These are phyloP conservation scores for Acanthurus leucopareius DNA, from an alignment of 2,797 vertebrate genomes.

Conservation along the genomic window DNA sequence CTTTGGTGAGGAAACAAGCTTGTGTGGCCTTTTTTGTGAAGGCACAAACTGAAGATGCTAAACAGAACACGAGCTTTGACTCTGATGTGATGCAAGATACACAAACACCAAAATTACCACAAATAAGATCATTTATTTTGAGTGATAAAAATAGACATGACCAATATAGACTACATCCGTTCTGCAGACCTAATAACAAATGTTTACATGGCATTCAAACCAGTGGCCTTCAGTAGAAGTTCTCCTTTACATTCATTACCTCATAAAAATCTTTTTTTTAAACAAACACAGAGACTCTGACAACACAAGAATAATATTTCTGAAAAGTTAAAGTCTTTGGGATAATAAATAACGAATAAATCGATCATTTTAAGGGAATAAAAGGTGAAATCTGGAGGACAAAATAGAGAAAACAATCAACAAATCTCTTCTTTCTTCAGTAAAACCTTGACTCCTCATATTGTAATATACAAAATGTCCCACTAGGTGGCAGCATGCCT, in stretches of 20 bases:
- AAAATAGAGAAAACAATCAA: background rate
- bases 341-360: background rate
- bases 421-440: background rate
- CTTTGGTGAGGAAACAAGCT: too few species aligned
- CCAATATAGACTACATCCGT: slow-evolving; percentile 68
- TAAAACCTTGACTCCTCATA: background rate
- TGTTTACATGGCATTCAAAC: slow-evolving; percentile 8
- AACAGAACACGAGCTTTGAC: background rate
- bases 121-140: slow-evolving; percentile 84
- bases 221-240: background rate
- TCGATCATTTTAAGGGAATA: background rate
- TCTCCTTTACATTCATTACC: background rate
- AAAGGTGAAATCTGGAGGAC: background rate
- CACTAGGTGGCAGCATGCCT: slow-evolving; percentile 24
- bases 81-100: background rate
- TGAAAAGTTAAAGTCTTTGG: background rate
- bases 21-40: background rate
- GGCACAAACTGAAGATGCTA: too few species aligned
- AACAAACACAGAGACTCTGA: background rate
- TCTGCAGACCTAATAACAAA: slow-evolving; percentile 82
- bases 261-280: background rate
- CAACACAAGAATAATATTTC: background rate
- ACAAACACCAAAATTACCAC: slow-evolving; percentile 39
- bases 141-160: slow-evolving; percentile 89
- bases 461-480: slow-evolving; percentile 13